These are phyloP conservation scores for Paratilapia polleni DNA, from an alignment of 2,113 vertebrate species.

Conservation along the genomic window DNA sequence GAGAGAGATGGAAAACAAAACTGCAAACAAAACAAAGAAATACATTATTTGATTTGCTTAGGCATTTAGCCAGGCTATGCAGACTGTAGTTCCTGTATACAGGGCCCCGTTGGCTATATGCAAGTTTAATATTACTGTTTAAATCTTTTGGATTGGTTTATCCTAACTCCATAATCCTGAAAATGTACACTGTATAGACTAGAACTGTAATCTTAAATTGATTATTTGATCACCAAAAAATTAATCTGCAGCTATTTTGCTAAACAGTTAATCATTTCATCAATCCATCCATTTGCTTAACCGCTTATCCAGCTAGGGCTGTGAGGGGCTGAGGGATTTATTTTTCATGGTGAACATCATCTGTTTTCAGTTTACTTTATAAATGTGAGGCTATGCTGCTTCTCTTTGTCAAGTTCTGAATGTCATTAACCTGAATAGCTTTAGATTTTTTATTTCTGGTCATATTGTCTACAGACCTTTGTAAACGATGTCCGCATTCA, in stretches of 20 bases:
- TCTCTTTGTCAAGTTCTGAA: neutral
- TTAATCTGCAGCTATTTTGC: neutral
- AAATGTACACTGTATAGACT: neutral
- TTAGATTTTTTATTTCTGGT: neutral
- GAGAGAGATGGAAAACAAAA: constrained; percentile 18
- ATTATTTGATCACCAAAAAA: neutral
- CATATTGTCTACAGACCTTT: constrained; percentile 86
- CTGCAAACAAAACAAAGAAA: neutral
- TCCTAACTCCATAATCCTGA: neutral
- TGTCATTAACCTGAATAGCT: neutral
- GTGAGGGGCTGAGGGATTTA: neutral
- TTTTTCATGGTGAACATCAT: neutral
- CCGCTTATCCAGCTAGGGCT: neutral
- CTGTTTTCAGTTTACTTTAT: neutral
- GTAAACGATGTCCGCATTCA: constrained; percentile 97
- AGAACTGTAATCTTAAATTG: neutral
- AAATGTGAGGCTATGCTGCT: neutral
- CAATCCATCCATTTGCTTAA: neutral
- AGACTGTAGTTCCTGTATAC: neutral
- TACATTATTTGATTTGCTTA: neutral
- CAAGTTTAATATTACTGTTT: neutral
- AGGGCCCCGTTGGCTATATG: neutral
- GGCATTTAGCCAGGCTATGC: neutral
- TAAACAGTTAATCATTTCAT: neutral
- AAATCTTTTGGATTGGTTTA: neutral